phyloP scores from a whole-genome alignment of 1,140 invertebrate genomes.

The Caenorhabditis brenneri region DNA sequence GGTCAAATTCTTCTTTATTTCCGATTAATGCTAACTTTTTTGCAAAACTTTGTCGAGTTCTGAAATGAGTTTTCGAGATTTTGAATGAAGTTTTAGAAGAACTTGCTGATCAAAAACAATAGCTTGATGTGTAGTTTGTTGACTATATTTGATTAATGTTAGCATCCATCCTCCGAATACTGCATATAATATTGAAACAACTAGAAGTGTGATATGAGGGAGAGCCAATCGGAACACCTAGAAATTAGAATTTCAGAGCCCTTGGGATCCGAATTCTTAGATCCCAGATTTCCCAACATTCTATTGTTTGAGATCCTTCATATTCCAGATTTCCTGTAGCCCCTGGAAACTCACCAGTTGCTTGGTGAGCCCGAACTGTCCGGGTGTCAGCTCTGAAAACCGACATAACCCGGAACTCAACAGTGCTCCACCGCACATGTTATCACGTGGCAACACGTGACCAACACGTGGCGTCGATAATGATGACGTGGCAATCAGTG shows the following conservation, averaged over 20 bases:
- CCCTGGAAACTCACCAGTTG: slow-evolving; percentile 60
- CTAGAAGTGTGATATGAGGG: slow-evolving; percentile 68
- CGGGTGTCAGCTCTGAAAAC: slow-evolving; percentile 67
- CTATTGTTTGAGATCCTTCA: no score
- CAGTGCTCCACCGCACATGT: slow-evolving; percentile 38
- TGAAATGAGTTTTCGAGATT: slow-evolving; percentile 11
- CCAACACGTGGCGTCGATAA: not conserved
- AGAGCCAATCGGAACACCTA: slow-evolving; percentile 69
- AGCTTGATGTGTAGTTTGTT: slow-evolving; percentile 47
- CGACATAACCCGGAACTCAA: slow-evolving; percentile 57
- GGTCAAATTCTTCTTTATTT: slow-evolving; percentile 2
- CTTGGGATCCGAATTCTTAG: not conserved
- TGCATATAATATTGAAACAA: slow-evolving; percentile 67
- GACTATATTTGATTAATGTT: slow-evolving; percentile 61
- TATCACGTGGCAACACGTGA: slow-evolving; percentile 15
- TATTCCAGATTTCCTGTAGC: no score
- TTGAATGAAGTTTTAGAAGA: not conserved
- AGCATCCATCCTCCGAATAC: slow-evolving; percentile 64
- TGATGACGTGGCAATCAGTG: not conserved
- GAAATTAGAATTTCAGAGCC: not conserved
- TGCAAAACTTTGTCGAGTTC: slow-evolving; percentile 13
- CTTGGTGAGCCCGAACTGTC: slow-evolving; percentile 69
- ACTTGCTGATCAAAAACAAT: slow-evolving; percentile 49
- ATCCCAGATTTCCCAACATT: no score
- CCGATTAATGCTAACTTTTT: not conserved